These are phyloP conservation scores for Eurystomus gularis DNA, from an alignment of 2,113 vertebrate species.

Conservation along the genomic window DNA sequence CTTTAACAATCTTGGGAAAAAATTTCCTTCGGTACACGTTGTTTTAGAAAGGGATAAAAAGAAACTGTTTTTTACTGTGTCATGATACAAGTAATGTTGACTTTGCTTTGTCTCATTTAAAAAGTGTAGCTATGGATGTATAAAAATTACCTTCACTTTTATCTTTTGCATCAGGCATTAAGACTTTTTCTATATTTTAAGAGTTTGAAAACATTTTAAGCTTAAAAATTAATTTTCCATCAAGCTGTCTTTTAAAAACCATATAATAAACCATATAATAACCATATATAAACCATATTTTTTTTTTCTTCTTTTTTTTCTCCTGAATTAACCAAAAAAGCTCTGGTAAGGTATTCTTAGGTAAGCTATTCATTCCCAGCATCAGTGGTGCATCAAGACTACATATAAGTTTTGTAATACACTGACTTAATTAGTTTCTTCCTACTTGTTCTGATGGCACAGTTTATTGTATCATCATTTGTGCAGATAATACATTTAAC, in stretches of 20 bases:
- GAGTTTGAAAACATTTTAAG: neutral
- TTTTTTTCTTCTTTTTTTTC: neutral
- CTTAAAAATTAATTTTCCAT: neutral
- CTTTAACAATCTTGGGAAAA: neutral
- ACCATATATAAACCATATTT: too few relatives aligned
- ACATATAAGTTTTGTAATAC: neutral
- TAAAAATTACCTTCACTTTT: neutral
- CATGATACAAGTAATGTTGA: neutral
- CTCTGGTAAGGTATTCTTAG: neutral
- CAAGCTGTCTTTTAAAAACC: neutral
- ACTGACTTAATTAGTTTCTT: neutral
- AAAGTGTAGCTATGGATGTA: neutral
- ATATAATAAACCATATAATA: too few relatives aligned
- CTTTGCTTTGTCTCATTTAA: neutral
- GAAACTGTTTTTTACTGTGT: neutral
- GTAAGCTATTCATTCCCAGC: neutral
- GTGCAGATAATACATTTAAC: neutral
- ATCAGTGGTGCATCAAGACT: neutral
- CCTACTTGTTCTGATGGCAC: neutral
- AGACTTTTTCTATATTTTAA: neutral
- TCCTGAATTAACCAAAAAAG: neutral
- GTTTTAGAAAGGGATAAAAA: neutral
- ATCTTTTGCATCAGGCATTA: neutral
- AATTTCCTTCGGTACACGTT: neutral
- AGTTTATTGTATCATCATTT: neutral